Base-by-base conservation (phyloP, 2,888 invertebrate genomes). In the Pristionchus mayeri region DNA sequence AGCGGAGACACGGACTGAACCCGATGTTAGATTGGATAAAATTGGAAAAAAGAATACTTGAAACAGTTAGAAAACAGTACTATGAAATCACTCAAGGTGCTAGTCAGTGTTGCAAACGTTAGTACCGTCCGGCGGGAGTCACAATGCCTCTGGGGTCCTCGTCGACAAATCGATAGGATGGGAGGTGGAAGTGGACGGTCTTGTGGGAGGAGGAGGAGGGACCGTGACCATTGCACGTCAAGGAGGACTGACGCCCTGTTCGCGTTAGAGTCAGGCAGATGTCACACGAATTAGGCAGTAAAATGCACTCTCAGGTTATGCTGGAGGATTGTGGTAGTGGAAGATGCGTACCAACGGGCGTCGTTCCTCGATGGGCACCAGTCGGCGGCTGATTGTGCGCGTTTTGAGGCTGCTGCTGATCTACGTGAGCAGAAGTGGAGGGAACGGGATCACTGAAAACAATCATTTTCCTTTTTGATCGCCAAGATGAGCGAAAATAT, bases 101-200 rank as follows among this genome's bases (percentile, higher is more conserved):
- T n/a, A n/a, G n/a, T n/a, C n/a, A n/a, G n/a, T n/a, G n/a, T n/a
- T n/a, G n/a, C n/a, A n/a, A n/a, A n/a, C n/a, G n/a, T n/a, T n/a
- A n/a, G n/a, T 52, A 82, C 81, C 81, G 40, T 24, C 81, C 81
- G 21, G 63, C n/a, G 27, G 81, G 81, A 21, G 81, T 82, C 44
- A 82, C 81, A 44, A 82, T 60, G 44, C 81, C 88, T 13, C 90
- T 86, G 0, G 86, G 54, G 57, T 90, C 90, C 54, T 90, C 89
- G 67, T 90, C 86, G 30, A 85, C 85, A 78, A 90, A 90, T 44
- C 86, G 84, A 75, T 90, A 90, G 6, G 88, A 86, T 7, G 90
- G 90, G 2, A 90, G 87, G 71, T 90, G 90, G 84, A 90, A 90
- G 78, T 90, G 90, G n/a, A 85, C 85, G 21, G 87, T 85, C 67